Percentiles rank a stretch among this genome's conserved stretches.
Evolutionary conservation across 2,113 vertebrate species (phyloP).

Genomic region (Scophthalmus maximus): DNA sequence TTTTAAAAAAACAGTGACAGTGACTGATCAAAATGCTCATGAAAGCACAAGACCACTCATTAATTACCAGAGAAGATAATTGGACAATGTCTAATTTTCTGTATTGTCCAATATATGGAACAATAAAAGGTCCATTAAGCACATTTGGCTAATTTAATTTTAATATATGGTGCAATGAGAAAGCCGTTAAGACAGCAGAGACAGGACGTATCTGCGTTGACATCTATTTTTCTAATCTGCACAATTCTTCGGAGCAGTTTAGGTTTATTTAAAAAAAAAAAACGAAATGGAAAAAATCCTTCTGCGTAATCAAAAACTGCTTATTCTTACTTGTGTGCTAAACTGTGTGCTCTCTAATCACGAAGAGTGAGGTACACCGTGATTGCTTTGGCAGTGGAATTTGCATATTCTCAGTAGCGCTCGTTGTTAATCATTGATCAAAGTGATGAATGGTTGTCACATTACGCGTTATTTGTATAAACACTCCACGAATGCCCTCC

Average conservation of each 20-base stretch:
- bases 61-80: constrained; percentile 7
- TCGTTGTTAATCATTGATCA: constrained; percentile 58
- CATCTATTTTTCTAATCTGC: constrained; percentile 1
- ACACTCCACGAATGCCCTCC: constrained; percentile 24
- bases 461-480: constrained; percentile 47
- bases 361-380: constrained; percentile 13
- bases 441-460: constrained; percentile 64
- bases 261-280: too few relatives aligned
- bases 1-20: too few relatives aligned
- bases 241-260: too few relatives aligned
- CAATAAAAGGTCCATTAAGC: constrained; percentile 54
- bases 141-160: constrained; percentile 52
- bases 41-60: constrained; percentile 1
- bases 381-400: constrained; percentile 33
- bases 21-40: background rate
- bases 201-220: constrained; percentile 35
- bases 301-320: too few relatives aligned
- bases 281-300: background rate
- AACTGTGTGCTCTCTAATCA: constrained; percentile 24
- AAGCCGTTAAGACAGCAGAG: constrained; percentile 37
- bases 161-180: constrained; percentile 45
- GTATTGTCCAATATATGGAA: constrained; percentile 47
- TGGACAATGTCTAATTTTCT: constrained; percentile 25
- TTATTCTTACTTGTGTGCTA: constrained; percentile 22
- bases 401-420: constrained; percentile 48